Conservation (phyloP, 2,797 vertebrate species). For the Oryzias dopingdopingensis region DNA sequence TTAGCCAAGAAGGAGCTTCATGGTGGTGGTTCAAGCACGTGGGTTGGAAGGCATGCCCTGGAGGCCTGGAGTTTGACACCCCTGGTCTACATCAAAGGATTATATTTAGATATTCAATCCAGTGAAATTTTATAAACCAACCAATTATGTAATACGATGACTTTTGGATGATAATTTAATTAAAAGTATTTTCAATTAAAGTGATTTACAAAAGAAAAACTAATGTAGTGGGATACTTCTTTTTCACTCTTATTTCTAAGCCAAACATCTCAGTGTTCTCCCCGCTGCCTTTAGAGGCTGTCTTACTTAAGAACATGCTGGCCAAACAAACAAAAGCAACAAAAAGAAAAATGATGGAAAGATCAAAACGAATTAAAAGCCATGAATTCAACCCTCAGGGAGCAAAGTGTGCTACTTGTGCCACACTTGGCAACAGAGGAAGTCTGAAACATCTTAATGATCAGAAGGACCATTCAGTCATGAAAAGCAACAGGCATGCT, state of each 20-base stretch:
- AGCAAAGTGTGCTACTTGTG: conserved; percentile 13
- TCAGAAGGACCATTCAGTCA: conserved; percentile 17
- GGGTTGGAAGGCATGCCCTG: too few species aligned
- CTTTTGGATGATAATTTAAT: too few species aligned
- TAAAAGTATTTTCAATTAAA: too few species aligned
- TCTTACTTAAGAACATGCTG: conserved; percentile 9
- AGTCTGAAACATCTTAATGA: conserved; percentile 29
- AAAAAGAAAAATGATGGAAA: conserved; percentile 23
- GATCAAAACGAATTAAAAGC: conserved; percentile 34
- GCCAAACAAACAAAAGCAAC: neutral
- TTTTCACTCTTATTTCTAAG: conserved; percentile 1
- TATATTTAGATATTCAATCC: neutral
- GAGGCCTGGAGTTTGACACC: too few species aligned
- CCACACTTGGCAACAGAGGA: conserved; percentile 20
- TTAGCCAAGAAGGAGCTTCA: too few species aligned
- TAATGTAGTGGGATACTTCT: neutral
- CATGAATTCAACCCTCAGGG: conserved; percentile 8
- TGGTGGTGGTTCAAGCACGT: too few species aligned
- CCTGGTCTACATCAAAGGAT: neutral
- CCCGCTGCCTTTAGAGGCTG: neutral
- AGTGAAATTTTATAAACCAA: too few species aligned
- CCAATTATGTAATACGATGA: too few species aligned
- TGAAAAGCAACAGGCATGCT: conserved; percentile 29
- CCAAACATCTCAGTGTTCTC: conserved; percentile 8
- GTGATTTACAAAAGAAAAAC: neutral